A percentile compares a stretch with the other conserved stretches of the same genome.
Conservation (phyloP, 2,888 invertebrate species). For the Stramonita haemastoma region DNA sequence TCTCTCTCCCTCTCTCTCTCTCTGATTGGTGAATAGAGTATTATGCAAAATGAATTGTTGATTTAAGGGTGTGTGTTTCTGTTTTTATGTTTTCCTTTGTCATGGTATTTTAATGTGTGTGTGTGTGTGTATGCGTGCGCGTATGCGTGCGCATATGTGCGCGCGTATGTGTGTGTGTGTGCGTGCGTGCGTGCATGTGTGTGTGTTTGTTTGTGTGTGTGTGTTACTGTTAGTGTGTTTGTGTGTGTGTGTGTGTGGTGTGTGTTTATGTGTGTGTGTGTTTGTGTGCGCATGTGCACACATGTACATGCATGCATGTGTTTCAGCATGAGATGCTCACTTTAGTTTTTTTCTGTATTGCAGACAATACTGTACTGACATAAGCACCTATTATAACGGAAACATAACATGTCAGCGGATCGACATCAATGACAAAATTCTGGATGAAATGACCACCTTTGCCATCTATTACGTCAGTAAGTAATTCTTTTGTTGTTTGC, state of each 20-base stretch:
- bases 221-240: neutral
- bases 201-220: neutral
- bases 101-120: neutral
- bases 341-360: neutral
- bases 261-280: neutral
- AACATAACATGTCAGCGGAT: neutral
- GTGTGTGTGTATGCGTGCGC: neutral
- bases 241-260: constrained; percentile 21
- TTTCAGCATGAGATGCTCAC: too few relatives aligned
- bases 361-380: constrained; percentile 30
- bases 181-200: neutral
- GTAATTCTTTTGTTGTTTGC: neutral
- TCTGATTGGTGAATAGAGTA: too few relatives aligned
- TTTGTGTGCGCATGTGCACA: neutral
- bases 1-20: too few relatives aligned
- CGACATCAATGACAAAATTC: constrained; percentile 43
- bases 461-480: constrained; percentile 60
- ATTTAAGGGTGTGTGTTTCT: too few relatives aligned
- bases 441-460: constrained; percentile 62
- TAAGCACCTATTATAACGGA: constrained; percentile 35
- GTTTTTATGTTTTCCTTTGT: too few relatives aligned
- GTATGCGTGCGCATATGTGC: neutral
- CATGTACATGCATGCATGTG: neutral
- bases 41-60: too few relatives aligned
- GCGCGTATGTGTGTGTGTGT: neutral